A percentile compares a stretch with the other conserved stretches of the same genome.
Evolutionary conservation across 1,140 invertebrate species (phyloP).

Genomic region (Aphidius gifuensis): DNA sequence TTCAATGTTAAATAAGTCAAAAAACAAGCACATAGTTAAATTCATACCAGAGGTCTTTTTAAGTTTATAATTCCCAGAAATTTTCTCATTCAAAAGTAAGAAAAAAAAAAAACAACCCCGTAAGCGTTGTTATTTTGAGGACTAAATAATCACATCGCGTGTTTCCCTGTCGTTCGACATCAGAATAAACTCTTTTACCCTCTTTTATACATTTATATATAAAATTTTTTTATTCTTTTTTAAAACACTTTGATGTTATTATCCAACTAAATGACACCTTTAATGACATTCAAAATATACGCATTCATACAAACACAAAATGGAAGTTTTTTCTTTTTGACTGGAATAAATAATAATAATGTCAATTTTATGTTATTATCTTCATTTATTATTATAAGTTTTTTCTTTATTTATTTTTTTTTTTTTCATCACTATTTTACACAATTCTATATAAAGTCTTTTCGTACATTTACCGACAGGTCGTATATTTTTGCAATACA

Average conservation of each 20-base stretch:
- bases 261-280: slow-evolving; percentile 1
- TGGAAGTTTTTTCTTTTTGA: too few relatives aligned
- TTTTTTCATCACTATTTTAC: not conserved
- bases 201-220: not conserved
- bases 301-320: too few relatives aligned
- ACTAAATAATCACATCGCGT: slow-evolving; percentile 13
- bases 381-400: too few relatives aligned
- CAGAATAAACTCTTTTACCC: not conserved
- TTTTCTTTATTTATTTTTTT: not conserved
- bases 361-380: too few relatives aligned
- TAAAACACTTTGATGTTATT: not conserved
- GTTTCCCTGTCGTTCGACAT: slow-evolving; percentile 12
- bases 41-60: too few relatives aligned
- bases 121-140: slow-evolving; percentile 14
- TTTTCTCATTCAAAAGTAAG: too few relatives aligned
- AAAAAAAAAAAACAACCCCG: not conserved
- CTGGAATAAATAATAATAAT: too few relatives aligned
- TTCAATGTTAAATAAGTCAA: too few relatives aligned
- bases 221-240: slow-evolving; percentile 1
- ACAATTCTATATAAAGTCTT: not conserved
- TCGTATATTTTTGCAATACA: too few relatives aligned
- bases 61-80: too few relatives aligned
- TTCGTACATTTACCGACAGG: too few relatives aligned
- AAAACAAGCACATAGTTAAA: not conserved
- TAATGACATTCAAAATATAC: too few relatives aligned